phyloP scores from a whole-genome alignment of 2,888 invertebrate genomes.

The Xanthia togata region DNA sequence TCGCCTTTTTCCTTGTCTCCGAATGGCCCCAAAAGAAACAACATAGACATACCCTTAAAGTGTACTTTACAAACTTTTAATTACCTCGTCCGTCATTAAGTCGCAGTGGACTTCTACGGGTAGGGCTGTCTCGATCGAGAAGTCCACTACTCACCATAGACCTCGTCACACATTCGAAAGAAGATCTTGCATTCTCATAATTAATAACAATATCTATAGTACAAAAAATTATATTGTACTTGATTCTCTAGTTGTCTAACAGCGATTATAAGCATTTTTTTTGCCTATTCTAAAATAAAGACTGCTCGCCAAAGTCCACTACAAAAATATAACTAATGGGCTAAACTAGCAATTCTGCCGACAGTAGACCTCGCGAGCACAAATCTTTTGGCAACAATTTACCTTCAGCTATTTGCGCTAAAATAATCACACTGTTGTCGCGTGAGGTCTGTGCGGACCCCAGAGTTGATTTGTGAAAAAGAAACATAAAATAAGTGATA shows the following conservation, averaged over 20 bases:
- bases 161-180: background rate
- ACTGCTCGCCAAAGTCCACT: background rate
- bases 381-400: too few relatives aligned
- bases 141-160: background rate
- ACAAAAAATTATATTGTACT: background rate
- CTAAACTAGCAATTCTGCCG: too few relatives aligned
- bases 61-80: constrained; percentile 72
- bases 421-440: too few relatives aligned
- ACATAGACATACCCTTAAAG: constrained; percentile 44
- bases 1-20: background rate
- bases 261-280: background rate
- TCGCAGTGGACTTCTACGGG: constrained; percentile 28
- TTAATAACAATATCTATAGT: background rate
- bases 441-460: too few relatives aligned
- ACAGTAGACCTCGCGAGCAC: too few relatives aligned
- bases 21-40: constrained; percentile 39
- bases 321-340: too few relatives aligned
- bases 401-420: too few relatives aligned
- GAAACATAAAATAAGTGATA: too few relatives aligned
- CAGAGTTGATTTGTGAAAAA: too few relatives aligned
- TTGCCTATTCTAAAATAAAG: background rate
- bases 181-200: background rate
- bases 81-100: constrained; percentile 72
- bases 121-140: constrained; percentile 50
- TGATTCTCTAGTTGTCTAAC: background rate